A percentile compares a stretch with the other conserved stretches of the same genome.
Evolutionary conservation across 2,888 invertebrate species (phyloP).

Genomic region (Tenthredo amoena): DNA sequence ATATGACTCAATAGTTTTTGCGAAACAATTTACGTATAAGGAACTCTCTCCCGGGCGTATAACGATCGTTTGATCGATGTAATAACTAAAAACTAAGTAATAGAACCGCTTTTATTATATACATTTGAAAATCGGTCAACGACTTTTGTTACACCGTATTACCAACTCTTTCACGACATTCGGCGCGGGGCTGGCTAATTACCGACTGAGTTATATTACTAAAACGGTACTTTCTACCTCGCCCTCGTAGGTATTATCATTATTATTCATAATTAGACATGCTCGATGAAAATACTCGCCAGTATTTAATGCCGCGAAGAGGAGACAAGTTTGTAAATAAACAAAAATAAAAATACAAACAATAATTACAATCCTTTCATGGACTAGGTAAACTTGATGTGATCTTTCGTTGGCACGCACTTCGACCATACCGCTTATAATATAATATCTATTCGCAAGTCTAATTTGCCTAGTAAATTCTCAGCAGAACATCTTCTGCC

Average conservation of each 20-base stretch:
- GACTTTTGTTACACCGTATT: not conserved
- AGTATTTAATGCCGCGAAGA: slow-evolving; percentile 13
- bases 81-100: not conserved
- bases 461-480: slow-evolving; percentile 31
- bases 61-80: not conserved
- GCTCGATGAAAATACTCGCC: slow-evolving; percentile 18
- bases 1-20: slow-evolving; percentile 24
- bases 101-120: not conserved
- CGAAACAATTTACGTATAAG: not conserved
- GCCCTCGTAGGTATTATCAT: not conserved
- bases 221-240: slow-evolving; percentile 38
- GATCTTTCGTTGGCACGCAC: slow-evolving; percentile 25
- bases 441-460: not conserved
- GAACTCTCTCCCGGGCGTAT: not conserved
- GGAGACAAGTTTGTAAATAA: not conserved
- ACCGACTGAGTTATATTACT: not conserved
- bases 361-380: not conserved
- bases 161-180: not conserved
- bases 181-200: not conserved
- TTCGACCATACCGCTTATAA: not conserved
- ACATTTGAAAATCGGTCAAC: not conserved
- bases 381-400: not conserved
- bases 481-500: not conserved
- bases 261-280: slow-evolving; percentile 19
- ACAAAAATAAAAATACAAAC: not conserved